Base-by-base conservation (phyloP, 2,888 invertebrate genomes). In the Galeopsomyia nigrocyanea region DNA sequence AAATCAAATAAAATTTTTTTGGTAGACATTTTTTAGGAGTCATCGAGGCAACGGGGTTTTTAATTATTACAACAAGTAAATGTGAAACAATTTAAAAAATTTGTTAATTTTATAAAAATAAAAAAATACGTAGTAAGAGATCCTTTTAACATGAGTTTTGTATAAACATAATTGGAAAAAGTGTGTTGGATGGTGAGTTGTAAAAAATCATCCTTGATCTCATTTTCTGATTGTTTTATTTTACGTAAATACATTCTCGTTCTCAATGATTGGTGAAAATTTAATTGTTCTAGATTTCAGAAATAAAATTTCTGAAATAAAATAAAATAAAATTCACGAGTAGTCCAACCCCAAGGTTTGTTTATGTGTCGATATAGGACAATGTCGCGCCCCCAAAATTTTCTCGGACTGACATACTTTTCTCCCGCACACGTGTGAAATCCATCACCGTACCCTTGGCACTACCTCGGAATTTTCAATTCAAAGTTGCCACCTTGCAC, bases 341-440 rank as follows among this genome's bases (percentile, higher is more conserved):
- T n/a, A n/a, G n/a, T 21, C 2, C 53, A 13, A 60, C 17, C 26
- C 7, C 71, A 71, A 71, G 69, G 71, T 68, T 68, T 74, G 74
- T 74, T 74, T 74, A 71, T 51, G 16, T 61, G 10, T 26, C 50
- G 14, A 73, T 65, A 50, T 73, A 50, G 73, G 53, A 68, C 64
- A 74, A 68, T 64, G 68, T 56, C 68, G 17, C 17, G 64, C 39
- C 47, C 70, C 49, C 64, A 17, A 74, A 74, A 68, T 50, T 68
- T 68, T 22, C 67, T 14, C 65, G 39, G 49, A 16, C 31, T 64
- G 63, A 64, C 74, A 74, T 61, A 74, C 47, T 71, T 74, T 68
- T 71, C 31, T 55, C 55, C n/a, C 47, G 57, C 31, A 39, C 19
- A 9, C 21, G 13, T 9, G 19, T 31, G 51, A 53, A 47, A 57